These are phyloP conservation scores for Lobophora halterata DNA, from an alignment of 2,888 invertebrate species.

Conservation along the genomic window DNA sequence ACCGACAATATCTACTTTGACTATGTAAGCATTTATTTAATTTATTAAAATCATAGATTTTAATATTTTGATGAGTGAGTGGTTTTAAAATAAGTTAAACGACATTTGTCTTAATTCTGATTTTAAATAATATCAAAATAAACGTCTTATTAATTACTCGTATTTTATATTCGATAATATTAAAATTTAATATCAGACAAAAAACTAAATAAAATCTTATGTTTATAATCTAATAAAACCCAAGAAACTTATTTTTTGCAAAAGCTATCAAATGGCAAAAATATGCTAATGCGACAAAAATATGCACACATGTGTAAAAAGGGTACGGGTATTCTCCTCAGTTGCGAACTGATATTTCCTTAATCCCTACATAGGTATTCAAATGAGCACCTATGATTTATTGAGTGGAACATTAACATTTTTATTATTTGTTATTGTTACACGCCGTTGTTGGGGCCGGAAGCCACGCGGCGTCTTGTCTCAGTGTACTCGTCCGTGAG, in stretches of 20 bases:
- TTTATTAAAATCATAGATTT: too few species aligned
- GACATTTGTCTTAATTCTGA: too few species aligned
- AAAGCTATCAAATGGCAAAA: slow-evolving; percentile 43
- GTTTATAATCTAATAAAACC: too few species aligned
- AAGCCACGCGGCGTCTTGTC: slow-evolving; percentile 78
- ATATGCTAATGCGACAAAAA: slow-evolving; percentile 60
- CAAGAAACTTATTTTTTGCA: too few species aligned
- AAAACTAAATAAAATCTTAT: too few species aligned
- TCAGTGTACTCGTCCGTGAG: slow-evolving; percentile 77
- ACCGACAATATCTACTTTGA: slow-evolving; percentile 38
- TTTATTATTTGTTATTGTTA: slow-evolving; percentile 82
- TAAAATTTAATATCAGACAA: too few species aligned
- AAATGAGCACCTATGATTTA: slow-evolving; percentile 81
- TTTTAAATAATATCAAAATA: too few species aligned
- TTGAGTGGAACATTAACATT: slow-evolving; percentile 82
- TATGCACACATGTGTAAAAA: slow-evolving; percentile 45
- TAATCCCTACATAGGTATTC: slow-evolving; percentile 77
- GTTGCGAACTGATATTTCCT: slow-evolving; percentile 68
- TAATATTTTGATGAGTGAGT: too few species aligned
- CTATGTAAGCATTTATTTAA: too few species aligned
- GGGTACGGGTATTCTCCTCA: slow-evolving; percentile 46
- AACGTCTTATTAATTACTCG: too few species aligned
- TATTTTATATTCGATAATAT: too few species aligned
- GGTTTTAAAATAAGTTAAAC: too few species aligned
- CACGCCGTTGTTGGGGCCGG: slow-evolving; percentile 74